Evolutionary conservation across 2,888 invertebrate genomes (phyloP), one percentile per base, ranked within the genome.

Genomic region (Agonopterix heracliana): DNA sequence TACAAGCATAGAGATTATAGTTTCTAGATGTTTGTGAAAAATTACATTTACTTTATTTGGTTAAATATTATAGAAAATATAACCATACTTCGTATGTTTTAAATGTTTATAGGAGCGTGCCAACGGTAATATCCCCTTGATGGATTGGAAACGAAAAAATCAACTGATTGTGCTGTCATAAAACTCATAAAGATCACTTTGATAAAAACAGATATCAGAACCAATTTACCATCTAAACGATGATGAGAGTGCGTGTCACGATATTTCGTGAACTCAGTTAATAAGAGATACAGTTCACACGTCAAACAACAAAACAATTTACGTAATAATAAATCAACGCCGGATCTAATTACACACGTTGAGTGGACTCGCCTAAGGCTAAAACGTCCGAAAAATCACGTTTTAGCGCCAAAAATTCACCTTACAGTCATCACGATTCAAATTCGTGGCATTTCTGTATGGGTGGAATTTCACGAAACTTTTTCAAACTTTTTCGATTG

Each of bases 391-490:
- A 52, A 55, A 56, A 48, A 48, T 53, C 54, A 54, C 54, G 53
- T 50, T 41, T 46, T 26, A 52, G 47, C 43, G 44, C 47, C 55
- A 58, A 64, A 66, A 64, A 64, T 57, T 56, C 57, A 60, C 59
- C 26, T 26, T 26, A 26, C 26, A 26, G 26, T 26, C 26, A 26
- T 26, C 26, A 54, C 53, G 55, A 40, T 38, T 14, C 34, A 44
- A 54, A 51, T 62, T 63, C 59, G 56, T 59, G 60, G 57, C 57
- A 57, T 59, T 56, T 54, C 50, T 55, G 53, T 9, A 35, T n/a
- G n/a, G 44, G 53, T 14, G 57, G 60, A 65, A 65, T 65, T 65
- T 60, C 56, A 60, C 65, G 63, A 64, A 65, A 61, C 51, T 55
- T 56, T 41, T 11, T n/a, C 41, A 14, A 42, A 34, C 17, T 34